Percentiles rank a stretch among this genome's conserved stretches.
These are phyloP conservation scores for Scaptomyza flava DNA, from an alignment of 2,888 invertebrate species.

Conservation along the genomic window DNA sequence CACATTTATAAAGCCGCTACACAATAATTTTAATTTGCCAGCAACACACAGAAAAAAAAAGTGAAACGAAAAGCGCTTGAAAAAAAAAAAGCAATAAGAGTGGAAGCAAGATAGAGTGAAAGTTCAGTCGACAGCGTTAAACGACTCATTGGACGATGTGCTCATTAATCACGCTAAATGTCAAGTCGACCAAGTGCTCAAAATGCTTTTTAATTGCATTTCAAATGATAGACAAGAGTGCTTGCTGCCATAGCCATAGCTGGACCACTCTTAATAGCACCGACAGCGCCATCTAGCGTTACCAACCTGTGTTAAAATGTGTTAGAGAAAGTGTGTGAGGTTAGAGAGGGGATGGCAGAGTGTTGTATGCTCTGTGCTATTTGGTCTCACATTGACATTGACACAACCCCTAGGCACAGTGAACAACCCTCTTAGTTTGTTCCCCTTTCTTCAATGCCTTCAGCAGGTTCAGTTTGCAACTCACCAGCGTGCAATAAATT, in stretches of 20 bases:
- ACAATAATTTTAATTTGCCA: constrained; percentile 53
- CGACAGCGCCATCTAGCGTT: constrained; percentile 34
- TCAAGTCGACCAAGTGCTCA: constrained; percentile 71
- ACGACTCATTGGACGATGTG: constrained; percentile 61
- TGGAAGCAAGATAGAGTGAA: background rate
- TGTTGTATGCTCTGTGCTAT: background rate
- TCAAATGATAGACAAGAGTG: constrained; percentile 49
- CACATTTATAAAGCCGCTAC: constrained; percentile 39
- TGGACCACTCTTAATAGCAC: background rate
- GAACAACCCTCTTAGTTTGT: constrained; percentile 37
- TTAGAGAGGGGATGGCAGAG: background rate
- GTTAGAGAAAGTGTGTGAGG: constrained; percentile 5
- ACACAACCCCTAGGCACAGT: constrained; percentile 67
- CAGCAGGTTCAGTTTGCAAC: constrained; percentile 60
- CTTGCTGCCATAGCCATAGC: background rate
- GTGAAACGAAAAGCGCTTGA: constrained; percentile 9
- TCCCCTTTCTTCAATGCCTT: background rate
- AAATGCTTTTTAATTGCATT: constrained; percentile 78
- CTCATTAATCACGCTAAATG: constrained; percentile 71
- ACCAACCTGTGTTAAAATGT: constrained; percentile 4
- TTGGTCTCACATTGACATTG: constrained; percentile 63
- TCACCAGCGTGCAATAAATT: constrained; percentile 82
- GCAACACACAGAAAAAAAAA: constrained; percentile 20
- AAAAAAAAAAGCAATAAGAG: background rate
- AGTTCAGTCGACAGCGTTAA: constrained; percentile 16